These are phyloP conservation scores for Cochlearius cochlearius DNA, from an alignment of 2,113 vertebrate species.

Conservation along the genomic window DNA sequence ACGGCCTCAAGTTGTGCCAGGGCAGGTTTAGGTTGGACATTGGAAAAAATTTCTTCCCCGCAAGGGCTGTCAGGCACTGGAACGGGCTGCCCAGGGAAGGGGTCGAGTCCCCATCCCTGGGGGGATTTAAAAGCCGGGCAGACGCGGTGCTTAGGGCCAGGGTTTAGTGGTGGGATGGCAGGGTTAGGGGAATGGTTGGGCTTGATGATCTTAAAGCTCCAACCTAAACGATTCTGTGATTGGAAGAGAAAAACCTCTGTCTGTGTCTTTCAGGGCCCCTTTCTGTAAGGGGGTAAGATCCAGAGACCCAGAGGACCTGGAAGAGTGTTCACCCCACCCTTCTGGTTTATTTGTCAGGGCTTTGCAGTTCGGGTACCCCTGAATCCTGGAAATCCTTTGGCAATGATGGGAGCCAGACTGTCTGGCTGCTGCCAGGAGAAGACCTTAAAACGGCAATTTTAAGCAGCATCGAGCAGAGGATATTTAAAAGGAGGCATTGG, in stretches of 20 bases:
- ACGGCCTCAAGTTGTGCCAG: too few species aligned
- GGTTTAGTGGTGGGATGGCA: too few species aligned
- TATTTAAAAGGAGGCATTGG: not conserved
- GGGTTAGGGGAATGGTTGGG: too few species aligned
- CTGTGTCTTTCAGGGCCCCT: not conserved
- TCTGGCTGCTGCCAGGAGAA: fast-evolving
- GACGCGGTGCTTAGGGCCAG: too few species aligned
- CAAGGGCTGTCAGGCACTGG: too few species aligned
- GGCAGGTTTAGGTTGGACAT: too few species aligned
- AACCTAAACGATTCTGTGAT: too few species aligned
- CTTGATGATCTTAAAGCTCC: too few species aligned
- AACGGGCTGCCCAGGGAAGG: too few species aligned
- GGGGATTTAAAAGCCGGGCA: too few species aligned
- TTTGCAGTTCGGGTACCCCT: not conserved
- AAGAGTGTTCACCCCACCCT: not conserved
- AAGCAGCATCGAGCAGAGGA: not conserved
- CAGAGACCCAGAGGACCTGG: not conserved
- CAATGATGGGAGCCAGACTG: not conserved
- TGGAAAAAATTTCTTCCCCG: too few species aligned
- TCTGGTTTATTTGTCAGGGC: not conserved
- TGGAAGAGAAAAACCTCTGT: not conserved
- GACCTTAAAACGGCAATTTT: not conserved
- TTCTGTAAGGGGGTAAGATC: not conserved
- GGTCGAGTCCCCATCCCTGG: too few species aligned
- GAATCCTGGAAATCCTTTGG: not conserved